phyloP scores from a whole-genome alignment of 2,888 invertebrate species.

The Ellobium chinense region DNA sequence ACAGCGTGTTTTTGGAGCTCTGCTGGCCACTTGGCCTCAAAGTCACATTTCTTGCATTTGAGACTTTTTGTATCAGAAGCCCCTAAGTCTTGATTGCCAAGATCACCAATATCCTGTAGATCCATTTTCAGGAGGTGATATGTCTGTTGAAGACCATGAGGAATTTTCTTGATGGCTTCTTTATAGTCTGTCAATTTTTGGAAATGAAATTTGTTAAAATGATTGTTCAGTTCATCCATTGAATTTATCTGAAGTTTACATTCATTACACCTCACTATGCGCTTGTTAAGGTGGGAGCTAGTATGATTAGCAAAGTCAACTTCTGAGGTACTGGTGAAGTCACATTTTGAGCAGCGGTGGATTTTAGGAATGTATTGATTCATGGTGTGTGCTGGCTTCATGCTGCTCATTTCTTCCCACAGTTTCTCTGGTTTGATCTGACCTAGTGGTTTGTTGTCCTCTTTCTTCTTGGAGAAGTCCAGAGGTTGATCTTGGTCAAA shows the following conservation, averaged over 20 bases:
- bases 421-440: constrained; percentile 35
- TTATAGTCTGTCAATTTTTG: constrained; percentile 69
- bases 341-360: constrained; percentile 69
- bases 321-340: constrained; percentile 67
- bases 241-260: constrained; percentile 73
- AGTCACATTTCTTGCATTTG: constrained; percentile 75
- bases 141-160: constrained; percentile 72
- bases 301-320: constrained; percentile 72
- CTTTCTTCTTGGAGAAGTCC: constrained; percentile 60
- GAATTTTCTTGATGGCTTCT: constrained; percentile 72
- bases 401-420: constrained; percentile 45
- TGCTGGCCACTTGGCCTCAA: constrained; percentile 76
- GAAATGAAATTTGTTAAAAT: constrained; percentile 72
- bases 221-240: constrained; percentile 75
- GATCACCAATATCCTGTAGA: constrained; percentile 64
- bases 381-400: constrained; percentile 18
- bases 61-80: constrained; percentile 66
- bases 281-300: constrained; percentile 69
- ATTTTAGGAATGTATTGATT: constrained; percentile 25
- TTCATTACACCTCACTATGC: constrained; percentile 74
- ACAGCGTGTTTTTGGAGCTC: constrained; percentile 78
- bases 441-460: constrained; percentile 23
- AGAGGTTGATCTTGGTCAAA: constrained; percentile 55
- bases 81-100: constrained; percentile 62
- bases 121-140: constrained; percentile 73